Evolutionary conservation across 2,113 vertebrate genomes (phyloP).

Genomic region (Aspiorhynchus laticeps): DNA sequence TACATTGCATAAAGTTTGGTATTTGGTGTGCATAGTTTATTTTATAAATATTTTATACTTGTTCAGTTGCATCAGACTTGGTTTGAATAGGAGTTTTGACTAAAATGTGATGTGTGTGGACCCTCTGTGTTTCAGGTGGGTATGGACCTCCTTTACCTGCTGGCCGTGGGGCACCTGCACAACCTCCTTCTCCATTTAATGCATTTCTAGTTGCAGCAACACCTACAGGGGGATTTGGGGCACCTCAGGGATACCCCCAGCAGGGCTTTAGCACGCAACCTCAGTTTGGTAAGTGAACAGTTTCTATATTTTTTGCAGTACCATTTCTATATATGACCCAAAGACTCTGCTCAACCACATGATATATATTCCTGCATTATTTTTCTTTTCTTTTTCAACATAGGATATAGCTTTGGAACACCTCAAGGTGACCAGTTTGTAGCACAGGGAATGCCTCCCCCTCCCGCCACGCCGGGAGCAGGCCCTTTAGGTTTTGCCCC

Average conservation of each 20-base stretch:
- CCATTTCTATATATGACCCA: not conserved
- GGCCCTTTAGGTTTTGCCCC: constrained; percentile 91
- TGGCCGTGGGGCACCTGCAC: constrained; percentile 86
- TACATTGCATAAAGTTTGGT: not conserved
- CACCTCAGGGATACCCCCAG: constrained; percentile 94
- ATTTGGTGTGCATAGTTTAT: not conserved
- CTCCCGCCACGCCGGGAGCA: constrained; percentile 91
- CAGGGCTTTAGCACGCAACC: constrained; percentile 93
- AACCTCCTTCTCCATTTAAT: constrained; percentile 91
- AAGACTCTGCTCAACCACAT: not conserved
- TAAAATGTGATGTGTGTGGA: constrained; percentile 20
- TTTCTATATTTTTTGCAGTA: not conserved
- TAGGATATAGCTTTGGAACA: constrained; percentile 95
- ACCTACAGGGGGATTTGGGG: constrained; percentile 90
- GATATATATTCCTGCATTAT: no score
- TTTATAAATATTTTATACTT: not conserved
- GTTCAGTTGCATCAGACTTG: not conserved
- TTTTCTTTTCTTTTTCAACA: not conserved
- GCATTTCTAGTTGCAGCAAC: constrained; percentile 90
- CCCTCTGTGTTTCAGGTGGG: constrained; percentile 76
- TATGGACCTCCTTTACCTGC: constrained; percentile 90
- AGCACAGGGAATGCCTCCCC: constrained; percentile 89
- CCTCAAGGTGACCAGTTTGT: constrained; percentile 96
- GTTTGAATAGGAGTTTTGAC: constrained; percentile 20
- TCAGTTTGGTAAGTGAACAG: constrained; percentile 88